phyloP scores from a whole-genome alignment of 2,888 invertebrate species.

The Labia minor region DNA sequence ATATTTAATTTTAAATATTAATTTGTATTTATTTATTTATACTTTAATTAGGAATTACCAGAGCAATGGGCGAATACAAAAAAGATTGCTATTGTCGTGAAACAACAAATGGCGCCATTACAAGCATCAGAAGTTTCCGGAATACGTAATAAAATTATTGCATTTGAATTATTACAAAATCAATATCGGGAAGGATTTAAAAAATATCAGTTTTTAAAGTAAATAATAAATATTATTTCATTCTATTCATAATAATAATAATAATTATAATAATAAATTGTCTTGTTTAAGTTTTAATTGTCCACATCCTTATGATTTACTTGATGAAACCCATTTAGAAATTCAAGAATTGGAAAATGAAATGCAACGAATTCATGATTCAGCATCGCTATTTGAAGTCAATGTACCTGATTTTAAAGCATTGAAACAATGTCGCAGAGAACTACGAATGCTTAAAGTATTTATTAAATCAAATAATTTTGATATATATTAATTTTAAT shows the following conservation, averaged over 20 bases:
- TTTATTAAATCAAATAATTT: too few relatives aligned
- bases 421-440: slow-evolving; percentile 81
- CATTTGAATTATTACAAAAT: slow-evolving; percentile 72
- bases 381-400: slow-evolving; percentile 89
- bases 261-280: too few relatives aligned
- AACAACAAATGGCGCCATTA: slow-evolving; percentile 88
- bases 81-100: slow-evolving; percentile 79
- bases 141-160: slow-evolving; percentile 72
- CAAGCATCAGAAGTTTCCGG: slow-evolving; percentile 89
- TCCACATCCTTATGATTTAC: slow-evolving; percentile 57
- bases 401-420: slow-evolving; percentile 89
- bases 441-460: slow-evolving; percentile 77
- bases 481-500: neutral
- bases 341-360: slow-evolving; percentile 70
- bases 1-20: too few relatives aligned
- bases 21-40: too few relatives aligned
- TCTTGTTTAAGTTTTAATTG: slow-evolving; percentile 51
- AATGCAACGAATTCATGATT: slow-evolving; percentile 76
- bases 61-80: slow-evolving; percentile 94
- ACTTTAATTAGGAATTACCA: slow-evolving; percentile 80
- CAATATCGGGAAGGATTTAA: slow-evolving; percentile 84
- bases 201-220: slow-evolving; percentile 36
- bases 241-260: too few relatives aligned
- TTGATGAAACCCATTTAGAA: slow-evolving; percentile 68
- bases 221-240: slow-evolving; percentile 21